Conservation (phyloP, 2,113 vertebrate species). For the Festucalex cinctus region DNA sequence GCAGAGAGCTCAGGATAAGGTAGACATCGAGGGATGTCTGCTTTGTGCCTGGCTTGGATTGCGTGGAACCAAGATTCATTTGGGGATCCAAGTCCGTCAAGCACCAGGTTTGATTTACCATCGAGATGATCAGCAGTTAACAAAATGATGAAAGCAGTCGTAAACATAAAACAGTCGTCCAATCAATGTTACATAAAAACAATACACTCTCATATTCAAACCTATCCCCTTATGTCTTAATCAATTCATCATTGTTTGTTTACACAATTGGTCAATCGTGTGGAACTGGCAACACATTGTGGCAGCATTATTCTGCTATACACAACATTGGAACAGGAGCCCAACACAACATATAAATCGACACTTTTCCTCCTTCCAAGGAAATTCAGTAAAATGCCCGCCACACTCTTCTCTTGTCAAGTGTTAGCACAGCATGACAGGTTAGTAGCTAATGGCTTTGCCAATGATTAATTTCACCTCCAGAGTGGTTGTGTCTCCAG, state of each 20-base stretch:
- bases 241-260: not conserved
- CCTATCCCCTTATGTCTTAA: not conserved
- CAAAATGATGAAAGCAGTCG: not conserved
- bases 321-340: not conserved
- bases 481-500: not conserved
- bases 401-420: not conserved
- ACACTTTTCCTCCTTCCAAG: not conserved
- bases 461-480: not conserved
- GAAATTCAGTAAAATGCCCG: not conserved
- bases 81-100: not conserved
- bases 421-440: not conserved
- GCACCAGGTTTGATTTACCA: not conserved
- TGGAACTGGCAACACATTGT: not conserved
- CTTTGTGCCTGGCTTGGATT: slow-evolving; percentile 9
- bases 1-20: slow-evolving; percentile 17
- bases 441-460: not conserved
- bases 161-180: not conserved
- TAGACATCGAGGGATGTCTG: slow-evolving; percentile 10
- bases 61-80: not conserved
- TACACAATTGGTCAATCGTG: not conserved
- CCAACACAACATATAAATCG: not conserved
- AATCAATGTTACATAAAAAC: not conserved
- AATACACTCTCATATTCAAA: not conserved
- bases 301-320: not conserved
- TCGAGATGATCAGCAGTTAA: not conserved